A percentile compares a stretch with the other conserved stretches of the same genome.
Evolutionary conservation across 2,888 invertebrate species (phyloP).

Genomic region (Brenthis hecate): DNA sequence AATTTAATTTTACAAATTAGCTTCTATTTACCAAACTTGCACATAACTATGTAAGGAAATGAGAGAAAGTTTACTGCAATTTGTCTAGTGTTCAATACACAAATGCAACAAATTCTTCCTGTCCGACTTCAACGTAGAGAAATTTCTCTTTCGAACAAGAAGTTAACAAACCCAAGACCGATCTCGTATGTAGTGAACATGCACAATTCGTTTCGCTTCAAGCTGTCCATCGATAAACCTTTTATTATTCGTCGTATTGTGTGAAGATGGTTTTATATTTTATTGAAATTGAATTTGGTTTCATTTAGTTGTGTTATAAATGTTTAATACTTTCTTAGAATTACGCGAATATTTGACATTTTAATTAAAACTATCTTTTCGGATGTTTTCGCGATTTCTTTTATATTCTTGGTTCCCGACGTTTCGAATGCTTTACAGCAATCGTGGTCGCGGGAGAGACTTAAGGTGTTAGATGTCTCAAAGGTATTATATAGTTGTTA

Average conservation of each 20-base stretch:
- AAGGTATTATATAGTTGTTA: too few species aligned
- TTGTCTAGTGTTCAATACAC: constrained; percentile 2
- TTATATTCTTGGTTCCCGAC: too few species aligned
- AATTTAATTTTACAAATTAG: too few species aligned
- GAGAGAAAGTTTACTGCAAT: neutral
- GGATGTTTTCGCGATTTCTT: too few species aligned
- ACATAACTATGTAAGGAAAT: neutral
- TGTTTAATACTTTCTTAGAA: too few species aligned
- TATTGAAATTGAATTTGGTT: neutral
- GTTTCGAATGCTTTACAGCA: too few species aligned
- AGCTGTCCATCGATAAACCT: neutral
- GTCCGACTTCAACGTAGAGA: constrained; percentile 15
- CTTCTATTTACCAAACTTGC: neutral
- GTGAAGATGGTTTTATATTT: neutral
- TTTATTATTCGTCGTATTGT: neutral
- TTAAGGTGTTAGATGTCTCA: too few species aligned
- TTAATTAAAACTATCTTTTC: too few species aligned
- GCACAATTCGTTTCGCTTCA: neutral
- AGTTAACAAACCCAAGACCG: constrained; percentile 15
- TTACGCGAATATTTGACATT: too few species aligned
- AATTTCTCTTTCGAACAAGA: constrained; percentile 13
- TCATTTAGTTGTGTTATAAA: neutral
- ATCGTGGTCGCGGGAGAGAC: too few species aligned
- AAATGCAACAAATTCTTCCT: neutral
- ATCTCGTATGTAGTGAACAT: constrained; percentile 12